Percentiles rank a stretch among this genome's conserved stretches.
phyloP scores from a whole-genome alignment of 2,797 vertebrate genomes.

The Parauchenoglanis ngamensis region DNA sequence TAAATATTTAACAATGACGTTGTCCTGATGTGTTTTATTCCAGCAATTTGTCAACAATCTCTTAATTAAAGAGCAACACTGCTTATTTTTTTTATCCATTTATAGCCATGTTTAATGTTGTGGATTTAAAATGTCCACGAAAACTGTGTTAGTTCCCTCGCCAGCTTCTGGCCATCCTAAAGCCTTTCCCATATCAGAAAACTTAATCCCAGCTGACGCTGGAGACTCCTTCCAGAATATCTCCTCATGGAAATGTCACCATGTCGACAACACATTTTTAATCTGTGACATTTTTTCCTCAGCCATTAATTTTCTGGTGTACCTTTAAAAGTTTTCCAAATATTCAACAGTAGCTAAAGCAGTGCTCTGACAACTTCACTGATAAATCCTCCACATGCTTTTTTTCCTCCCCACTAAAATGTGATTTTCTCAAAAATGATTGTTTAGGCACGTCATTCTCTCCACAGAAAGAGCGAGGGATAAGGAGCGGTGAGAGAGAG shows the following conservation, averaged over 20 bases:
- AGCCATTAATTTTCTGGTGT: background rate
- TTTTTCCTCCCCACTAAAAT: background rate
- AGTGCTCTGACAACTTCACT: background rate
- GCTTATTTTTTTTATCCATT: background rate
- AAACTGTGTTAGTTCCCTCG: background rate
- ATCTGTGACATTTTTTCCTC: background rate
- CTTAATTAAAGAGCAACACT: background rate
- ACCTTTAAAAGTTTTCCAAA: background rate
- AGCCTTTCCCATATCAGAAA: background rate
- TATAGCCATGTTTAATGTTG: background rate
- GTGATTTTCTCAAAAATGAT: background rate
- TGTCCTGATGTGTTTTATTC: background rate
- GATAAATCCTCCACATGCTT: background rate
- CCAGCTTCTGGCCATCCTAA: background rate
- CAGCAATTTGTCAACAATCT: background rate
- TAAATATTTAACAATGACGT: background rate
- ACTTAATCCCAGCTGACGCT: background rate
- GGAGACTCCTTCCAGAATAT: background rate
- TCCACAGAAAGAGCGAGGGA: background rate
- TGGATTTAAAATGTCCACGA: background rate
- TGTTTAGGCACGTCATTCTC: background rate
- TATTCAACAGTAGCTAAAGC: background rate
- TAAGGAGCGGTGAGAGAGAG: constrained; percentile 53
- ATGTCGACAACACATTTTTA: background rate
- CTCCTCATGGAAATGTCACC: background rate